A percentile compares a stretch with the other conserved stretches of the same genome.
phyloP scores from a whole-genome alignment of 1,140 invertebrate species.

The Arctopsyche grandis region DNA sequence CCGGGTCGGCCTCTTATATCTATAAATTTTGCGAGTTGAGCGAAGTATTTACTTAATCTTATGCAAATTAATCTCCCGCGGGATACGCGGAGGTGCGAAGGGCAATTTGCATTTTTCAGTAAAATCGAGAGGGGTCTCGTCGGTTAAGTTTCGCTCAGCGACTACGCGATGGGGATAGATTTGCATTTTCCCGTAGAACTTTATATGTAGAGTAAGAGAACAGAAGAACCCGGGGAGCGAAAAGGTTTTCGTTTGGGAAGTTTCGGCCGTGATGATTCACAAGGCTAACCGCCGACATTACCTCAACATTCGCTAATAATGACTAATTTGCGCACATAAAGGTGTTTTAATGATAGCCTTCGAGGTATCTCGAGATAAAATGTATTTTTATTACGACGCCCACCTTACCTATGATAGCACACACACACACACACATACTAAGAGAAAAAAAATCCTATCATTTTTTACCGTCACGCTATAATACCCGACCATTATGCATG shows the following conservation, averaged over 20 bases:
- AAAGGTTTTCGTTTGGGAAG: conserved; percentile 23
- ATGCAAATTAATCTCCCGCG: conserved; percentile 27
- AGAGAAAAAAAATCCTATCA: conserved; percentile 34
- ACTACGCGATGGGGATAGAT: conserved; percentile 1
- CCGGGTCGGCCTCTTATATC: background rate
- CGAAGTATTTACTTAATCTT: conserved; percentile 26
- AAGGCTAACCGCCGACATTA: conserved; percentile 39
- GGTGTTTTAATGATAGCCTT: conserved; percentile 45
- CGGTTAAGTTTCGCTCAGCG: background rate
- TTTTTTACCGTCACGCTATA: conserved; percentile 38
- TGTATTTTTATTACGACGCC: conserved; percentile 41
- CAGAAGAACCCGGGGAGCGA: background rate
- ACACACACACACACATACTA: background rate
- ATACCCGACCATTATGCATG: conserved; percentile 32
- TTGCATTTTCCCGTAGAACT: conserved; percentile 10
- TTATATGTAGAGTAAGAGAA: background rate
- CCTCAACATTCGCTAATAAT: conserved; percentile 40
- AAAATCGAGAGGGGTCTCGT: conserved; percentile 5
- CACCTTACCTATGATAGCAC: conserved; percentile 31
- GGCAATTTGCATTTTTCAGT: conserved; percentile 26
- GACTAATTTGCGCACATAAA: conserved; percentile 43
- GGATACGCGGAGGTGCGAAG: conserved; percentile 20
- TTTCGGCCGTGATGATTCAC: conserved; percentile 38
- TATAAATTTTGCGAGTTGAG: conserved; percentile 11
- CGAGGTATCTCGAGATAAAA: conserved; percentile 40